A percentile compares a stretch with the other conserved stretches of the same genome.
phyloP scores from a whole-genome alignment of 2,797 vertebrate species.

The Leptoclinus maculatus region DNA sequence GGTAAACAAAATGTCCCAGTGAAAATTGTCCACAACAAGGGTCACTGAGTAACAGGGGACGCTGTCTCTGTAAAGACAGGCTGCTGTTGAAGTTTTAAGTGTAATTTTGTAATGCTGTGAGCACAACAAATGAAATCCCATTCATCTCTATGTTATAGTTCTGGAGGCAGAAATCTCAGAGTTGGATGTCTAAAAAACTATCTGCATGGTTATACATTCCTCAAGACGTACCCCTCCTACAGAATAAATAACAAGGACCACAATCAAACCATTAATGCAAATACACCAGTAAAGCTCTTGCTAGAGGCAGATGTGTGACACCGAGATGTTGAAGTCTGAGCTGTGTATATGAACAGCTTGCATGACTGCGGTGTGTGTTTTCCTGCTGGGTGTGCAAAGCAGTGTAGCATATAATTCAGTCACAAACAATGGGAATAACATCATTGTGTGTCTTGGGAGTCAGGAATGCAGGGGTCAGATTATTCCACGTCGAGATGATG shows the following conservation, averaged over 20 bases:
- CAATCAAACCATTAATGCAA: background rate
- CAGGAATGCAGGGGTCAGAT: conserved; percentile 39
- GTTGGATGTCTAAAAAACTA: background rate
- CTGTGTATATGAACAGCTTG: conserved; percentile 3
- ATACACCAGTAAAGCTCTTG: background rate
- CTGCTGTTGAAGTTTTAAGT: background rate
- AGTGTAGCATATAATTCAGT: conserved; percentile 40
- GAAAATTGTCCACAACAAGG: background rate
- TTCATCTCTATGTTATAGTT: background rate
- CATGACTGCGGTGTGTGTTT: conserved; percentile 36
- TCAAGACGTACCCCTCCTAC: background rate
- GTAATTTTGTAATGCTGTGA: background rate
- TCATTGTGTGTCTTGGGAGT: conserved; percentile 10
- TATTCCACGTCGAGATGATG: conserved; percentile 11
- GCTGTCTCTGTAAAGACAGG: background rate
- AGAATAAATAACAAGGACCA: background rate
- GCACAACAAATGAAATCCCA: background rate
- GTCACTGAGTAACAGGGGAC: background rate
- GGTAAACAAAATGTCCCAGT: background rate
- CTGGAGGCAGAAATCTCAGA: background rate
- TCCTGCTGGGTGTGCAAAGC: conserved; percentile 29
- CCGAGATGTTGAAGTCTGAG: background rate
- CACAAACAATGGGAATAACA: conserved; percentile 30
- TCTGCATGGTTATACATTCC: background rate
- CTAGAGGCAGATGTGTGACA: background rate